phyloP scores from a whole-genome alignment of 2,888 invertebrate species.

The Meteorus colon region DNA sequence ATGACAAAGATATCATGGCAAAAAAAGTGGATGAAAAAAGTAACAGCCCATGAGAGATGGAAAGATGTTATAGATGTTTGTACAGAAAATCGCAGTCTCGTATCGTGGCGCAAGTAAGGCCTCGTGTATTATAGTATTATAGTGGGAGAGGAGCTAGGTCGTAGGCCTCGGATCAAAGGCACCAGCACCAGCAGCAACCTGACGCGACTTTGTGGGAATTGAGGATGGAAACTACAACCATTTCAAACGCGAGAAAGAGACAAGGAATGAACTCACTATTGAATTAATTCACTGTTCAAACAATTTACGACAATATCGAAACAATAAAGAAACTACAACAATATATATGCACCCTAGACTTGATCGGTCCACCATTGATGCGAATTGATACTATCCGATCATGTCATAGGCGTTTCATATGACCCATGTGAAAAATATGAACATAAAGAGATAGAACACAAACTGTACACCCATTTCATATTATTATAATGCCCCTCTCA shows the following conservation, averaged over 20 bases:
- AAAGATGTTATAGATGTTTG: conserved; percentile 22
- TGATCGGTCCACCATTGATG: conserved; percentile 40
- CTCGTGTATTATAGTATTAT: conserved; percentile 25
- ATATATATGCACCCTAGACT: conserved; percentile 17
- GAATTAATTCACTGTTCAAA: not conserved
- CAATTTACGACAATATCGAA: not conserved
- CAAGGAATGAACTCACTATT: not conserved
- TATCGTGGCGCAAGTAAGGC: conserved; percentile 28
- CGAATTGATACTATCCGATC: conserved; percentile 41
- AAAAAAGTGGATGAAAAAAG: not conserved
- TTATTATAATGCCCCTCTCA: conserved; percentile 20
- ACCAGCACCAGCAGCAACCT: conserved; percentile 41
- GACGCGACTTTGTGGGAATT: conserved; percentile 33
- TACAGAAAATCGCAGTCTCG: conserved; percentile 17
- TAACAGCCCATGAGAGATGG: conserved; percentile 22
- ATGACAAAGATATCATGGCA: not conserved
- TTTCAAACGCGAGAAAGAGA: not conserved
- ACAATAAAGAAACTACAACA: not conserved
- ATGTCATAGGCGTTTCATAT: conserved; percentile 28
- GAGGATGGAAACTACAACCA: conserved; percentile 10
- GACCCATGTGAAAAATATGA: not conserved
- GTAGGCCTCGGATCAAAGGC: conserved; percentile 56
- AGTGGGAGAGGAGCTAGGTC: conserved; percentile 51
- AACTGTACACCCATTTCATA: not conserved
- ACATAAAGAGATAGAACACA: not conserved